Conservation (phyloP, 2,888 invertebrate species). For the Cylindroiulus punctatus region DNA sequence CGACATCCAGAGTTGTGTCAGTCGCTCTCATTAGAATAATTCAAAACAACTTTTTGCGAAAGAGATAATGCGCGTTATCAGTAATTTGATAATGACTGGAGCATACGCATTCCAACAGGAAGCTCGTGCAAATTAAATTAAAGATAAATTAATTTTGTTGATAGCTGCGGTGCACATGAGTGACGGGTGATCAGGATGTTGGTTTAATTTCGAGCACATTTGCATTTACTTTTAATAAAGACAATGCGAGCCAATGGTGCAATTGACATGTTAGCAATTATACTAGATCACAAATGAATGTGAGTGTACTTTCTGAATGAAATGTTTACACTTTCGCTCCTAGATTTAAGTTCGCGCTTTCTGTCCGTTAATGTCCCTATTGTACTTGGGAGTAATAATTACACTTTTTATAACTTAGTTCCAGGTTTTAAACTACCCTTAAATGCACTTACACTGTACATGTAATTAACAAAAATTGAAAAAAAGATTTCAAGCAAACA, state of each 20-base stretch:
- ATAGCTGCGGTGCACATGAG: not conserved
- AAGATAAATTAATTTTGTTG: not conserved
- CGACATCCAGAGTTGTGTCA: not conserved
- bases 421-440: no score
- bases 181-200: not conserved
- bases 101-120: not conserved
- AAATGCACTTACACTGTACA: no score
- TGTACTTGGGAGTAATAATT: no score
- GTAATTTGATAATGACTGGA: constrained; percentile 22
- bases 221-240: constrained; percentile 14
- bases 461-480: no score
- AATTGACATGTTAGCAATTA: not conserved
- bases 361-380: no score
- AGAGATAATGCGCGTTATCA: not conserved
- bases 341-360: no score
- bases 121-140: not conserved
- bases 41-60: not conserved
- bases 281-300: no score
- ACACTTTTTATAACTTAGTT: no score
- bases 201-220: not conserved
- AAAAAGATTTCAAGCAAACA: no score
- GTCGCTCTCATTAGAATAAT: not conserved
- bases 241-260: not conserved
- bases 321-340: no score
- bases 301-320: no score